phyloP scores from a whole-genome alignment of 2,113 vertebrate genomes.

The Ptyas mucosa region DNA sequence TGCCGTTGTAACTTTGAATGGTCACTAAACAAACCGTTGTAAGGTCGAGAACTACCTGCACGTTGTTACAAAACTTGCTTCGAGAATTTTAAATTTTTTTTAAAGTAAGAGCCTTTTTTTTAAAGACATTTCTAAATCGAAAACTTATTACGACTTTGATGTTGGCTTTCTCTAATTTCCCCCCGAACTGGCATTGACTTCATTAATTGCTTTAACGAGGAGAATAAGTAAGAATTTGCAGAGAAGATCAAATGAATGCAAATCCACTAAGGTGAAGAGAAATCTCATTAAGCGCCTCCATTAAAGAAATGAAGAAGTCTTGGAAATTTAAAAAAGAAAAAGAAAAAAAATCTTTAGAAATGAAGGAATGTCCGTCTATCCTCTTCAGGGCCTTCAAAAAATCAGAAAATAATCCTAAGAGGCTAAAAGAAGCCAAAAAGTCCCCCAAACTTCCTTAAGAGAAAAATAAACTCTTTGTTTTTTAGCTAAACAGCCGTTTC shows the following conservation, averaged over 20 bases:
- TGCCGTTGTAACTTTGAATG: no score
- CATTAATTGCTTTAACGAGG: constrained; percentile 57
- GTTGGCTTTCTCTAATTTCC: constrained; percentile 50
- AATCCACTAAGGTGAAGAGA: background rate
- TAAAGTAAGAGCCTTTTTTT: background rate
- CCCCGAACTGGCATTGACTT: constrained; percentile 48
- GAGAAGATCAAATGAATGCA: constrained; percentile 47
- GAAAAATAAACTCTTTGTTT: background rate
- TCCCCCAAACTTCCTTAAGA: background rate
- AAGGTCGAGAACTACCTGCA: background rate
- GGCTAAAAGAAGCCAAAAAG: background rate
- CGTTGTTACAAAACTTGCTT: constrained; percentile 12
- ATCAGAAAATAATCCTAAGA: background rate
- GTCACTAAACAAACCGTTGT: no score
- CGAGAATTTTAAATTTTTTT: constrained; percentile 17
- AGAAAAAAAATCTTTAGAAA: background rate
- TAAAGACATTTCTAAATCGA: background rate
- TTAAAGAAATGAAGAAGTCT: constrained; percentile 14
- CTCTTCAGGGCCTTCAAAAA: background rate
- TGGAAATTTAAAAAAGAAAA: background rate
- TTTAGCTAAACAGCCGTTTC: background rate
- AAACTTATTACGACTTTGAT: constrained; percentile 44
- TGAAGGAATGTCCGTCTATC: background rate
- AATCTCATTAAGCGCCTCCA: background rate
- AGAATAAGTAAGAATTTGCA: constrained; percentile 19